phyloP scores from a whole-genome alignment of 1,140 invertebrate species.

The Adoxophyes honmai region DNA sequence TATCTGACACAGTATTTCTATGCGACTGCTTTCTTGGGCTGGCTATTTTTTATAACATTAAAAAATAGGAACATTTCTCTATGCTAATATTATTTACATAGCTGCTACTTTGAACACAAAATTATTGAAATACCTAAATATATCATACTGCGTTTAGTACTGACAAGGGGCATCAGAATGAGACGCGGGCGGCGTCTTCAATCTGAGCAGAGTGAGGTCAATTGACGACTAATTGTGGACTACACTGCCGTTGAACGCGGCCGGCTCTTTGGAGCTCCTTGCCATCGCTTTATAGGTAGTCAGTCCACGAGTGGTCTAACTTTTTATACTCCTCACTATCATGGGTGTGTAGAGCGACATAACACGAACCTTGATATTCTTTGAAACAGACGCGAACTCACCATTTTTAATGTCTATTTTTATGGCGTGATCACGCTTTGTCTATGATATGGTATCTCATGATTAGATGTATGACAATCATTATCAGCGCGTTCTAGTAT shows the following conservation, averaged over 20 bases:
- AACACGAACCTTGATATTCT: too few relatives aligned
- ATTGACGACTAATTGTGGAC: constrained; percentile 58
- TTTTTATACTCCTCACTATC: too few relatives aligned
- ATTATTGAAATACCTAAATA: too few relatives aligned
- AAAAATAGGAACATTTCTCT: too few relatives aligned
- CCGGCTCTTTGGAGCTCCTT: background rate
- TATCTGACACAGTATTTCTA: too few relatives aligned
- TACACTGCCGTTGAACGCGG: constrained; percentile 25
- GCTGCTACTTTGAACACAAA: too few relatives aligned
- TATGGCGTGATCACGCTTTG: background rate
- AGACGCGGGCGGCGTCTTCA: constrained; percentile 28
- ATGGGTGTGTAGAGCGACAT: too few relatives aligned
- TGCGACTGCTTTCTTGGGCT: too few relatives aligned
- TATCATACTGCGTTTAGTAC: background rate
- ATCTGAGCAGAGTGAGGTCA: constrained; percentile 47
- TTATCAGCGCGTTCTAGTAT: background rate
- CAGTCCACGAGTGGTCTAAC: too few relatives aligned
- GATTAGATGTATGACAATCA: background rate
- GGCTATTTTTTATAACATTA: too few relatives aligned
- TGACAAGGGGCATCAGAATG: background rate
- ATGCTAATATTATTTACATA: too few relatives aligned
- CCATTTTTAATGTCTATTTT: background rate
- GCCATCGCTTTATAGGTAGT: background rate
- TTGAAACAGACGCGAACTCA: too few relatives aligned
- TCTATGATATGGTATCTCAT: background rate